Base-by-base conservation (phyloP, 2,113 vertebrate genomes). In the Verasper variegatus region DNA sequence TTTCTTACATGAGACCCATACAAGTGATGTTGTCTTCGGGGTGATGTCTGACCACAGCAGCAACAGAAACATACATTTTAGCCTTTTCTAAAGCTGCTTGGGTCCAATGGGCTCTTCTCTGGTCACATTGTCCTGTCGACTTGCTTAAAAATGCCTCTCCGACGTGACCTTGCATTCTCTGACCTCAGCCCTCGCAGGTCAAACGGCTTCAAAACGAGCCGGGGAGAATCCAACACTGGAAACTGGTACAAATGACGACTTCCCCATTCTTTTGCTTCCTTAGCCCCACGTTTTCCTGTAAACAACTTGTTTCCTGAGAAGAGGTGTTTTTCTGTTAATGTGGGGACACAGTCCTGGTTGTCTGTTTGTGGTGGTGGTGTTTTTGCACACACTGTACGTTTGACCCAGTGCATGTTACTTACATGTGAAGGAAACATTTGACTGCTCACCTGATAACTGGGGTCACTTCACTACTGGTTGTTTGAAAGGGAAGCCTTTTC, bases 181-280 rank as follows among this genome's bases (percentile, higher is more conserved):
- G 55, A 83, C 86, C 79, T 80, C 79, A 92, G 92, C 76, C 82
- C 90, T 59, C 86, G 85, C 80, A 93, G 91, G 80, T 90, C 90
- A 81, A 91, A 92, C 7, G 81, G 87, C 73, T 76, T 92, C 84
- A 88, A 78, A 88, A 74, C 71, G 76, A 92, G 60, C 71, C 76
- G 71, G 78, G 90, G 92, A 71, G 90, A 92, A 45, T 88, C 87
- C 80, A 74, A 40, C 69, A 81, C 79, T 75, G 80, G 60, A 86
- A 66, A 76, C 45, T 86, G 85, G 80, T 84, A 81, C 76, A 87
- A 86, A 84, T 90, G 88, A 92, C 21, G 71, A 58, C 71, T 62
- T 45, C 69, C 80, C 26, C 15, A 42, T 27, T 37, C 69, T 58
- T 58, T 23, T 66, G 37, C 66, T 56, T 47, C 75, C 47, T 81